Conservation (phyloP, 2,888 invertebrate genomes). For the Synanthedon formicaeformis region DNA sequence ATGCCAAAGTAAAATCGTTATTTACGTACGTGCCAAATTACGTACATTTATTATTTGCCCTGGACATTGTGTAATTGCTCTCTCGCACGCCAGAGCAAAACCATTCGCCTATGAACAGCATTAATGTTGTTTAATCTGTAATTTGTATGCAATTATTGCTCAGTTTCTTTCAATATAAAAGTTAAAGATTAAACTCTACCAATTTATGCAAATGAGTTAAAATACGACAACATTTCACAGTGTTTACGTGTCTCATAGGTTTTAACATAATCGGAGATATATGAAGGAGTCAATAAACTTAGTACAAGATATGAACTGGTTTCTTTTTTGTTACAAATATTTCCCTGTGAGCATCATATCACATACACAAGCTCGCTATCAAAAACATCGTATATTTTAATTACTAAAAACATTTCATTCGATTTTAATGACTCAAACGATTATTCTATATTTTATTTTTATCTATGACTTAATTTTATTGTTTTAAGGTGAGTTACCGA, state of each 20-base stretch:
- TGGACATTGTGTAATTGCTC: constrained; percentile 22
- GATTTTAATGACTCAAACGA: neutral
- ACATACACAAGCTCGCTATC: constrained; percentile 14
- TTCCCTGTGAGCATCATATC: constrained; percentile 31
- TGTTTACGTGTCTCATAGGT: neutral
- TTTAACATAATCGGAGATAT: constrained; percentile 28
- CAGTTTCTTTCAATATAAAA: neutral
- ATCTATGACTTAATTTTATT: constrained; percentile 7
- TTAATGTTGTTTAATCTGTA: neutral
- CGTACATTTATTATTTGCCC: constrained; percentile 36
- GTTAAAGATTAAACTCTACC: neutral
- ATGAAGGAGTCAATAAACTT: constrained; percentile 63
- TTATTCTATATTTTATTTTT: constrained; percentile 3
- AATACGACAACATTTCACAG: neutral
- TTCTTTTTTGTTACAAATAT: constrained; percentile 59
- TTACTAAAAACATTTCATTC: neutral
- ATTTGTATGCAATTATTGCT: neutral
- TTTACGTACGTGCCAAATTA: constrained; percentile 59
- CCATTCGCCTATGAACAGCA: constrained; percentile 7
- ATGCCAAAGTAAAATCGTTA: constrained; percentile 61
- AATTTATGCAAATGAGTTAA: neutral
- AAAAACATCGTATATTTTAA: constrained; percentile 1
- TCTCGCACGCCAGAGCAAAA: constrained; percentile 18
- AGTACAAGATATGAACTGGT: constrained; percentile 46
- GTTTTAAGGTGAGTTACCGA: constrained; percentile 2